Evolutionary conservation across 2,888 invertebrate genomes (phyloP), one percentile per base, ranked within the genome.

Genomic region (Notocelia uddmanniana): DNA sequence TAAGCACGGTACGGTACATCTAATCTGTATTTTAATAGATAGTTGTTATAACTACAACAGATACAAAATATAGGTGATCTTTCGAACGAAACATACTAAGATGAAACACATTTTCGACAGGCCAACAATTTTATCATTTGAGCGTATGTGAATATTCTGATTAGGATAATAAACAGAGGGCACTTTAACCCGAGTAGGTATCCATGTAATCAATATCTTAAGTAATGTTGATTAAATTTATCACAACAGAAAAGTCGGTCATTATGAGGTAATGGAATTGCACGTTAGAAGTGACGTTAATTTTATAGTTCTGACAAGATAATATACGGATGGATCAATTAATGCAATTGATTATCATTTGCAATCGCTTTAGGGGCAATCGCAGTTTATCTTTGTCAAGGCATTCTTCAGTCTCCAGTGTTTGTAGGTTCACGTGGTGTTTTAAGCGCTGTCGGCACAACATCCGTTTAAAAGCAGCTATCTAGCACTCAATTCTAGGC

Each of bases 401-500:
- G 37, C 13, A 37, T 37, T 37, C 13, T n/a, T n/a, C n/a, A n/a
- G n/a, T n/a, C n/a, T n/a, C n/a, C n/a, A n/a, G n/a, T n/a, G n/a
- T n/a, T n/a, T n/a, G n/a, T n/a, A n/a, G n/a, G n/a, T n/a, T n/a
- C n/a, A n/a, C n/a, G n/a, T n/a, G n/a, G n/a, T n/a, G 37, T 13
- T 37, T 37, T 37, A 37, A 37, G 13, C n/a, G 37, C 37, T 11
- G 66, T 66, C 68, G 66, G 73, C 73, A 67, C 71, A 73, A 74
- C 77, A 77, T 79, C 78, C 74, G 77, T 74, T 74, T 68, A 18
- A 37, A 18, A 31, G 21, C 57, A 74, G 69, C 73, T 75, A 85
- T 81, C 82, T 86, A 84, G 84, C 78, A 82, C 82, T 85, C 74
- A 78, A 82, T 83, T 82, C 82, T 83, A 82, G 78, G 78, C 73